phyloP scores from a whole-genome alignment of 2,888 invertebrate genomes.

The Oscheius sp. region DNA sequence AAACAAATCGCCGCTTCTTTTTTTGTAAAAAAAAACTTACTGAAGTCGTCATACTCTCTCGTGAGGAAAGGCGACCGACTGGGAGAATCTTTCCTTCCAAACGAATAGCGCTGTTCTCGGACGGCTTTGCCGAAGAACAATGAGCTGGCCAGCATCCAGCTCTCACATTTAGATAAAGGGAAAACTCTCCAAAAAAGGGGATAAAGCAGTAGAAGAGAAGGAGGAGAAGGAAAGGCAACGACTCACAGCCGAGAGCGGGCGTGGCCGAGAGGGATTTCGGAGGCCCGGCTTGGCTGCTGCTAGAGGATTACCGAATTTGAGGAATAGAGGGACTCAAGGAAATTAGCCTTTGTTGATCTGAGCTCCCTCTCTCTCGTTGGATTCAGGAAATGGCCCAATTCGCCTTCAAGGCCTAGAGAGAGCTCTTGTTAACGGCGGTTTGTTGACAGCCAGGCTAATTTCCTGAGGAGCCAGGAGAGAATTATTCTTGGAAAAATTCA shows the following conservation, averaged over 20 bases:
- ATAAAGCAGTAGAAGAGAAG: neutral
- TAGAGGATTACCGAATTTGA: neutral
- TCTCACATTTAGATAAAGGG: slow-evolving; percentile 12
- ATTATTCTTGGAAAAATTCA: too few species aligned
- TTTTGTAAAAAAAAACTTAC: neutral
- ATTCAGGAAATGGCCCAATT: neutral
- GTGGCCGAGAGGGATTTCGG: neutral
- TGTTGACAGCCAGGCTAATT: too few species aligned
- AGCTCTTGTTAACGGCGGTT: too few species aligned
- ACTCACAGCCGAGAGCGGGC: neutral
- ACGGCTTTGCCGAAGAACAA: slow-evolving; percentile 46
- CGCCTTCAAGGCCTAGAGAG: neutral
- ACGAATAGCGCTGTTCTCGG: slow-evolving; percentile 36
- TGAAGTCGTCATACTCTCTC: slow-evolving; percentile 11
- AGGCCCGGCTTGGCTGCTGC: neutral
- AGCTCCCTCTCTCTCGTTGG: too few species aligned
- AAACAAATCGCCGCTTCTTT: too few species aligned
- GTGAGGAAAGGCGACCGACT: slow-evolving; percentile 18
- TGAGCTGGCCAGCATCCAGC: slow-evolving; percentile 48
- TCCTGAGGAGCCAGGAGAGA: neutral
- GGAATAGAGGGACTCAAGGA: neutral
- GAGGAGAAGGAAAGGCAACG: neutral
- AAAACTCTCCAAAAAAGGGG: slow-evolving; percentile 1
- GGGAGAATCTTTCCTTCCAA: slow-evolving; percentile 32
- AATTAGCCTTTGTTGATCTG: too few species aligned